phyloP scores from a whole-genome alignment of 2,888 invertebrate genomes.

The Macrostomum cliftonense region DNA sequence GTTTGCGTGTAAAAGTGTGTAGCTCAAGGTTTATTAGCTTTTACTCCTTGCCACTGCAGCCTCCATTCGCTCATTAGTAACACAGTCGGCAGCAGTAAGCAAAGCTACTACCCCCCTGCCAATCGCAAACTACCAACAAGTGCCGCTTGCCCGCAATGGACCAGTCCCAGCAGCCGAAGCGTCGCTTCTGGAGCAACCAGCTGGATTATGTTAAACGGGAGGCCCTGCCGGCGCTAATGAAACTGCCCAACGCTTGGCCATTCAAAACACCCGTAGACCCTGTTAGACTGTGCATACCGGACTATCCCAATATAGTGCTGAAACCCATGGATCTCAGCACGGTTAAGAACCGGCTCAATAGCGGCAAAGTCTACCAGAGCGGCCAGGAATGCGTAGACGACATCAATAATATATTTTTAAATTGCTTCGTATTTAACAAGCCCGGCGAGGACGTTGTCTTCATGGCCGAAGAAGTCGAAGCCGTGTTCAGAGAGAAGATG shows the following conservation, averaged over 20 bases:
- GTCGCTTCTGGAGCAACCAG: conserved; percentile 47
- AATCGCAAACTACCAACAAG: no score
- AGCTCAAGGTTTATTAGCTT: no score
- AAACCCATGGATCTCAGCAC: conserved; percentile 1
- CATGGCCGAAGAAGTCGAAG: background rate
- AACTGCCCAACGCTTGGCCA: conserved; percentile 96
- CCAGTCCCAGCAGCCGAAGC: no score
- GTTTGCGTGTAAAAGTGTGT: no score
- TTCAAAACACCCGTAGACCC: conserved; percentile 95
- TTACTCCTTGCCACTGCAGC: no score
- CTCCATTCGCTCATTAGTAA: no score
- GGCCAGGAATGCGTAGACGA: background rate
- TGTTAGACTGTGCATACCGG: conserved; percentile 77
- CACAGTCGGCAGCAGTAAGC: no score
- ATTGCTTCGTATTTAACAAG: background rate
- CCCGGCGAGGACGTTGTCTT: background rate
- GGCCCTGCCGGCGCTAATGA: conserved; percentile 87
- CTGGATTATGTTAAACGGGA: conserved; percentile 74
- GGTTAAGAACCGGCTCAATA: background rate
- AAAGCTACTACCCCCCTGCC: no score
- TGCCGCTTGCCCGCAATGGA: no score
- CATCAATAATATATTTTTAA: background rate
- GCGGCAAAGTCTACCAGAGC: conserved; percentile 40
- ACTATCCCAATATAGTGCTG: background rate
- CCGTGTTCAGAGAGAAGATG: no score